Conservation (phyloP, 2,888 invertebrate genomes). For the Stramonita haemastoma region DNA sequence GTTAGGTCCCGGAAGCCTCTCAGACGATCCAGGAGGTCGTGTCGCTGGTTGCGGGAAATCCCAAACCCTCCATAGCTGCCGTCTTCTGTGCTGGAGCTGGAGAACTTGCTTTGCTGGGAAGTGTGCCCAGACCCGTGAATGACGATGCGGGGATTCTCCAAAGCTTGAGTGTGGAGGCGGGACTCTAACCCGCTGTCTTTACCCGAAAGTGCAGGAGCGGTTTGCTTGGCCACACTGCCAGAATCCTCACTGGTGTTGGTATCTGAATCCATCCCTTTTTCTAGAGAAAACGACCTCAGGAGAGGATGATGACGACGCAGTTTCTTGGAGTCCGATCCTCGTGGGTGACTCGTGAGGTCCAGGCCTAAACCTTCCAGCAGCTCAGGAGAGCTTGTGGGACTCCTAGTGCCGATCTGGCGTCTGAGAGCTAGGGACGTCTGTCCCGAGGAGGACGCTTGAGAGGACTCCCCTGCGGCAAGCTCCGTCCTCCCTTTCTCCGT, state of each 20-base stretch:
- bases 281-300: not conserved
- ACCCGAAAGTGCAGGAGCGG: not conserved
- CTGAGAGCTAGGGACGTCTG: not conserved
- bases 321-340: too few species aligned
- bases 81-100: conserved; percentile 34
- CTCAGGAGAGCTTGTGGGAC: not conserved
- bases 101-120: not conserved
- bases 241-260: conserved; percentile 27
- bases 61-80: conserved; percentile 38
- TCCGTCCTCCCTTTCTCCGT: not conserved
- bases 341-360: not conserved
- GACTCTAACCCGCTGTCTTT: not conserved
- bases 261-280: not conserved
- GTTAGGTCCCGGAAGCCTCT: conserved; percentile 27
- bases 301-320: too few species aligned
- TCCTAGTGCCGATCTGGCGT: not conserved
- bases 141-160: conserved; percentile 7
- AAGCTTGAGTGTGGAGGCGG: not conserved
- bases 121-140: conserved; percentile 1
- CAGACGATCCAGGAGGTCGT: conserved; percentile 35
- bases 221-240: not conserved
- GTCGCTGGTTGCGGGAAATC: conserved; percentile 35
- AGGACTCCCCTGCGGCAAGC: not conserved
- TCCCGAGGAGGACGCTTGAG: not conserved
- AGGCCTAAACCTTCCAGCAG: not conserved